Conservation (phyloP, 1,140 invertebrate species). For the Steinernema khuongi region DNA sequence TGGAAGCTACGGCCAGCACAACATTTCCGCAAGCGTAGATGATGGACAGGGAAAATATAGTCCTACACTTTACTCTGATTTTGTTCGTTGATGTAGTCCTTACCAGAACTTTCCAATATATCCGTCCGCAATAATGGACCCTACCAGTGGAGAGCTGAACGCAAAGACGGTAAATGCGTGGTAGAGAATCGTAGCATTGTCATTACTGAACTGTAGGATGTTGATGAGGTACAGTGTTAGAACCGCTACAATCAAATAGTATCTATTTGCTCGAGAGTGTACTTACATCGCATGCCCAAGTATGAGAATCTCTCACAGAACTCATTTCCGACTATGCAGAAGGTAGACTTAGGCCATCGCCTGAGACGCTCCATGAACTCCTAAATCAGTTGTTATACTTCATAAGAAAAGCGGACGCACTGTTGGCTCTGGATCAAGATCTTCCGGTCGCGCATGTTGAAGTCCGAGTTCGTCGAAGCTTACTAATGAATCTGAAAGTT, state of each 20-base stretch:
- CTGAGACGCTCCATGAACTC: constrained; percentile 29
- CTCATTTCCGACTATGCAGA: constrained; percentile 85
- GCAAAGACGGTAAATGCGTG: constrained; percentile 75
- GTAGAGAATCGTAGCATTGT: constrained; percentile 72
- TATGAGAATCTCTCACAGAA: constrained; percentile 90
- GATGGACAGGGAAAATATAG: constrained; percentile 60
- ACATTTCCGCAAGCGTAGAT: constrained; percentile 79
- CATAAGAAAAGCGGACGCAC: too few species aligned
- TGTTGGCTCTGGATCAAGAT: too few species aligned
- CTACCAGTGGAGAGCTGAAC: constrained; percentile 78
- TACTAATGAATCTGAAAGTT: too few species aligned
- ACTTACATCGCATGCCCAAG: constrained; percentile 74
- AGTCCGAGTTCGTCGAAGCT: too few species aligned
- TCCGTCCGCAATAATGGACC: constrained; percentile 81
- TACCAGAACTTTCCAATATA: constrained; percentile 77
- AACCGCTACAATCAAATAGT: too few species aligned
- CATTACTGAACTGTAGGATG: background rate
- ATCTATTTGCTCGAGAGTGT: too few species aligned
- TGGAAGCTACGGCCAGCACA: constrained; percentile 69
- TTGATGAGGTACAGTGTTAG: too few species aligned
- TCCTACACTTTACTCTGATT: constrained; percentile 58
- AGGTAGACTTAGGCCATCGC: constrained; percentile 70
- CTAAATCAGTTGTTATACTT: too few species aligned
- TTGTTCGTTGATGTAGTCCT: constrained; percentile 19
- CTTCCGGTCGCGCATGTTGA: too few species aligned